Conservation (phyloP, 2,888 invertebrate species). For the Meloe dianella region DNA sequence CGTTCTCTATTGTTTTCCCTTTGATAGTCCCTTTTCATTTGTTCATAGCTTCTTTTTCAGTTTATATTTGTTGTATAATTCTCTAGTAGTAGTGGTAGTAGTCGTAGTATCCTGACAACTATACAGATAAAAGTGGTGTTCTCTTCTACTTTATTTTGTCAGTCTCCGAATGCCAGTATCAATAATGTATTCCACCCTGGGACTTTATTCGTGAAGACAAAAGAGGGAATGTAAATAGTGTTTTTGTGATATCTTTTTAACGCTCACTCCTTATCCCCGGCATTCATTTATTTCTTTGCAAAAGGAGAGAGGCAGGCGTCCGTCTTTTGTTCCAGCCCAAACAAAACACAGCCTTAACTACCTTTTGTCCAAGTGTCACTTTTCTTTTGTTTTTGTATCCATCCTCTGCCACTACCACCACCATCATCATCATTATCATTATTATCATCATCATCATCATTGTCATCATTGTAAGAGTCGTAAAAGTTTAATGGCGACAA, state of each 20-base stretch:
- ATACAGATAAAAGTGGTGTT: constrained; percentile 6
- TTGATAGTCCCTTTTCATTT: no score
- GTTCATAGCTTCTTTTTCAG: no score
- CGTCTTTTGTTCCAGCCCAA: constrained; percentile 57
- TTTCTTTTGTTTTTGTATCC: constrained; percentile 57
- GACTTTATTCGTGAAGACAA: constrained; percentile 52
- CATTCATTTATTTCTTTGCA: constrained; percentile 60
- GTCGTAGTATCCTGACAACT: background rate
- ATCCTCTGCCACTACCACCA: constrained; percentile 35
- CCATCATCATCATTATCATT: constrained; percentile 27
- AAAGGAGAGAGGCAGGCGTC: constrained; percentile 46
- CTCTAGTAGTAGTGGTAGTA: no score
- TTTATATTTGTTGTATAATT: no score
- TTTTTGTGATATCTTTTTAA: constrained; percentile 62
- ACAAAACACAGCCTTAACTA: constrained; percentile 61
- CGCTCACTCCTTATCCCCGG: constrained; percentile 54
- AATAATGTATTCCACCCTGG: constrained; percentile 41
- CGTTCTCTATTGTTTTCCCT: background rate
- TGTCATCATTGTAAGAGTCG: constrained; percentile 37
- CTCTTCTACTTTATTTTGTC: constrained; percentile 7
- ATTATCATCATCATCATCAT: background rate
- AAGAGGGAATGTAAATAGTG: constrained; percentile 60
- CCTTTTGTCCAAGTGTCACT: constrained; percentile 61
- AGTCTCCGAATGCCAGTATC: constrained; percentile 25
- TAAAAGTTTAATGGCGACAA: constrained; percentile 55